Evolutionary conservation across 2,113 vertebrate species (phyloP).

Genomic region (Pogona vitticeps): DNA sequence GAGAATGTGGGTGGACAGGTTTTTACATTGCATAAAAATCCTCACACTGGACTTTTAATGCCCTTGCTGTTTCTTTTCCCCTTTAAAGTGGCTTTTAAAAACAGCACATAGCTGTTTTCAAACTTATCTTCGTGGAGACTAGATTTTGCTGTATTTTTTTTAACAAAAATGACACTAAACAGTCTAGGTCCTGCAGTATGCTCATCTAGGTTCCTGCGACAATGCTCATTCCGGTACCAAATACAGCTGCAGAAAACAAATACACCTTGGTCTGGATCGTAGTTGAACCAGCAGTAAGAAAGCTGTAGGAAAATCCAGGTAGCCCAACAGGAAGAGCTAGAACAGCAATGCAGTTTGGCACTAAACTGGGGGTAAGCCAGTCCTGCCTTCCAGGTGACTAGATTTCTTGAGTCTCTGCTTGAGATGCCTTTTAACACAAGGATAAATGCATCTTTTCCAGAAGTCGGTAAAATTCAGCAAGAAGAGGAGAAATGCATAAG

Average conservation of each 20-base stretch:
- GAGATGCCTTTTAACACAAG: neutral
- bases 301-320: neutral
- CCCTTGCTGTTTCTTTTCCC: neutral
- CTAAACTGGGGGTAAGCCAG: neutral
- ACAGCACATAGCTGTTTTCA: neutral
- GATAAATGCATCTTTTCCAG: neutral
- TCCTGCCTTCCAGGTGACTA: neutral
- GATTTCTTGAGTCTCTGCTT: neutral
- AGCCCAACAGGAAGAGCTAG: neutral
- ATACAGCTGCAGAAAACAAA: neutral
- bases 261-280: neutral
- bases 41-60: neutral
- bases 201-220: neutral
- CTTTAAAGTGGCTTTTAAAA: neutral
- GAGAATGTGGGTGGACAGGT: neutral
- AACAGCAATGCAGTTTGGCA: neutral
- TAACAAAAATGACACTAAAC: neutral
- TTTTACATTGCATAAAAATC: neutral
- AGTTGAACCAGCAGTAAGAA: neutral
- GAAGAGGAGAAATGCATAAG: neutral
- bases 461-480: neutral
- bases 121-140: neutral
- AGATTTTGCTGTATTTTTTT: neutral
- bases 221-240: neutral
- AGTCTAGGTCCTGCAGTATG: too few species aligned